Percentiles rank a stretch among this genome's conserved stretches.
Evolutionary conservation across 2,888 invertebrate genomes (phyloP).

Genomic region (Leptothorax acervorum): DNA sequence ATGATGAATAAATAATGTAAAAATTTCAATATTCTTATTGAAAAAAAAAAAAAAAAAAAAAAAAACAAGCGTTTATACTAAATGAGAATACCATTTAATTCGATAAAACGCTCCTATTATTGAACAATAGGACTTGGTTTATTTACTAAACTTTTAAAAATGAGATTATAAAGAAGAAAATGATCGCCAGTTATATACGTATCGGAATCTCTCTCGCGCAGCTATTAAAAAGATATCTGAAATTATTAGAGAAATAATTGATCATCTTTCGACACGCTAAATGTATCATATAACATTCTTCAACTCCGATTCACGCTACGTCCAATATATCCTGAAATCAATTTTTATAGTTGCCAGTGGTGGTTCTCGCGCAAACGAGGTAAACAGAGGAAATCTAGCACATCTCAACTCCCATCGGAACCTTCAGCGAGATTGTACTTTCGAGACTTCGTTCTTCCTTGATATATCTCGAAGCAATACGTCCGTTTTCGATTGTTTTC

Average conservation of each 20-base stretch:
- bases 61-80: background rate
- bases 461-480: conserved; percentile 56
- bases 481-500: conserved; percentile 52
- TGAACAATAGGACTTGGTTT: background rate
- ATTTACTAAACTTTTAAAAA: background rate
- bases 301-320: background rate
- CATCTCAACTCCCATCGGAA: conserved; percentile 44
- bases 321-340: conserved; percentile 31
- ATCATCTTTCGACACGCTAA: background rate
- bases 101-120: background rate
- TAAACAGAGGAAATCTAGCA: conserved; percentile 49
- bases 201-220: background rate
- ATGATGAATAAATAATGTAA: background rate
- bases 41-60: background rate
- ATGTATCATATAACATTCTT: conserved; percentile 11
- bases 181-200: background rate
- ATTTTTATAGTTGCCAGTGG: conserved; percentile 42
- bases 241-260: conserved; percentile 7
- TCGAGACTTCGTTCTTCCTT: conserved; percentile 9
- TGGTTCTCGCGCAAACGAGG: conserved; percentile 42
- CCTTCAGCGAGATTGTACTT: conserved; percentile 46
- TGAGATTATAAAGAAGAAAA: background rate
- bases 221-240: conserved; percentile 11
- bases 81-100: background rate
- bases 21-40: background rate